Evolutionary conservation across 1,140 invertebrate genomes (phyloP).

Genomic region (Drosophila lacertosa): DNA sequence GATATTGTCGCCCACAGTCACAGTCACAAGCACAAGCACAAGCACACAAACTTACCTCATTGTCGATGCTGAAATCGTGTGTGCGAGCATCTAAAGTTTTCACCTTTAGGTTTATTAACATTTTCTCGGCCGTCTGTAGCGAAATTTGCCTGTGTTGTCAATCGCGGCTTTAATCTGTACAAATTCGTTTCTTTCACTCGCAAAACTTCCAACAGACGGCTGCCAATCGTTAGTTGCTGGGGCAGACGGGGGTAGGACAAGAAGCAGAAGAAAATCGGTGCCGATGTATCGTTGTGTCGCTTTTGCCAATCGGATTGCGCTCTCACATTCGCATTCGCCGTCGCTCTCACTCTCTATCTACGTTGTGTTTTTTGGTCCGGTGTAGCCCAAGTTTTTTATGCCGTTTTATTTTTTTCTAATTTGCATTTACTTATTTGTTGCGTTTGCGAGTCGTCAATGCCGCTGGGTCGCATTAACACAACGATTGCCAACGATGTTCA

Average conservation of each 20-base stretch:
- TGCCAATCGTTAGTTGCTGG: not conserved
- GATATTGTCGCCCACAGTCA: too few relatives aligned
- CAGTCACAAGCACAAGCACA: conserved; percentile 61
- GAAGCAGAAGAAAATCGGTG: conserved; percentile 43
- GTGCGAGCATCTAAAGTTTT: conserved; percentile 97
- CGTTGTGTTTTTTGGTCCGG: conserved; percentile 24
- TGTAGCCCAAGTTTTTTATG: conserved; percentile 4
- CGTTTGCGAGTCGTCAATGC: conserved; percentile 1
- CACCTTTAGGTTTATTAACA: conserved; percentile 93
- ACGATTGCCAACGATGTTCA: conserved; percentile 3
- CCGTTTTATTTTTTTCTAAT: conserved; percentile 2
- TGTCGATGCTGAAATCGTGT: conserved; percentile 92
- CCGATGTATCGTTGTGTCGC: conserved; percentile 47
- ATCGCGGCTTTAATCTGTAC: conserved; percentile 40
- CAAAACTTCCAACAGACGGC: conserved; percentile 40
- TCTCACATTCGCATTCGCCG: conserved; percentile 12
- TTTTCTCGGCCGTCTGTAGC: conserved; percentile 58
- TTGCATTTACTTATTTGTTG: not conserved
- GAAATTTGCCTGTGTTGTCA: conserved; percentile 23
- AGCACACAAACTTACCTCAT: conserved; percentile 89
- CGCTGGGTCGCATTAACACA: conserved; percentile 6
- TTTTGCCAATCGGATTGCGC: conserved; percentile 41
- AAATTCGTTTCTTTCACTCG: conserved; percentile 50
- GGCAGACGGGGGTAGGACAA: conserved; percentile 2
- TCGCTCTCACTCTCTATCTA: conserved; percentile 19